Percentiles rank a stretch among this genome's conserved stretches.
Conservation (phyloP, 2,797 vertebrate genomes). For the Hypotaenidia okinawae region DNA sequence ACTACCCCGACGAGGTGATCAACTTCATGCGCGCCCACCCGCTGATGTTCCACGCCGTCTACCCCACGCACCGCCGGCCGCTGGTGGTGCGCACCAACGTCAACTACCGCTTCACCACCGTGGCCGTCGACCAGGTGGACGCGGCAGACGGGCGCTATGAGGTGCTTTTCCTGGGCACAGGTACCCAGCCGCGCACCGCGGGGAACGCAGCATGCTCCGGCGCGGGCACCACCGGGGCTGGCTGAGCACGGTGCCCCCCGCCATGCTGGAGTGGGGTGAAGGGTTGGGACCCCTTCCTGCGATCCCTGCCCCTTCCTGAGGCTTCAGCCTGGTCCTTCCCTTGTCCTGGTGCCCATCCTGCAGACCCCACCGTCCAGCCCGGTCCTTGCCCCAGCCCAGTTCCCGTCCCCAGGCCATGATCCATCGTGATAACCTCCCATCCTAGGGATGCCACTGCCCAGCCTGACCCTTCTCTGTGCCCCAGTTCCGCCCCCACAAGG, state of each 20-base stretch:
- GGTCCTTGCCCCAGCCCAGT: background rate
- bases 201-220: slow-evolving; percentile 66
- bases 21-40: slow-evolving; percentile 99
- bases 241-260: background rate
- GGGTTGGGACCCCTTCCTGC: background rate
- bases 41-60: slow-evolving; percentile 94
- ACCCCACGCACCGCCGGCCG: slow-evolving; percentile 95
- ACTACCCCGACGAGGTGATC: slow-evolving; percentile 98
- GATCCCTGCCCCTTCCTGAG: background rate
- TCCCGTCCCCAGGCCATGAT: rapidly evolving
- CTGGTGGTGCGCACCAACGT: slow-evolving; percentile 95
- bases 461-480: background rate
- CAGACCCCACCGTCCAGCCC: background rate
- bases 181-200: slow-evolving; percentile 83
- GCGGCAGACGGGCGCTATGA: slow-evolving; percentile 97
- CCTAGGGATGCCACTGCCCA: background rate
- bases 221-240: slow-evolving; percentile 50
- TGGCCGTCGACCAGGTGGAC: slow-evolving; percentile 96
- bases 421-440: background rate
- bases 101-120: slow-evolving; percentile 96
- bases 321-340: background rate
- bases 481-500: background rate
- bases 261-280: background rate
- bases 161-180: slow-evolving; percentile 99
- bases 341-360: background rate